phyloP scores from a whole-genome alignment of 1,140 invertebrate genomes.

The Eufriesea mexicana region DNA sequence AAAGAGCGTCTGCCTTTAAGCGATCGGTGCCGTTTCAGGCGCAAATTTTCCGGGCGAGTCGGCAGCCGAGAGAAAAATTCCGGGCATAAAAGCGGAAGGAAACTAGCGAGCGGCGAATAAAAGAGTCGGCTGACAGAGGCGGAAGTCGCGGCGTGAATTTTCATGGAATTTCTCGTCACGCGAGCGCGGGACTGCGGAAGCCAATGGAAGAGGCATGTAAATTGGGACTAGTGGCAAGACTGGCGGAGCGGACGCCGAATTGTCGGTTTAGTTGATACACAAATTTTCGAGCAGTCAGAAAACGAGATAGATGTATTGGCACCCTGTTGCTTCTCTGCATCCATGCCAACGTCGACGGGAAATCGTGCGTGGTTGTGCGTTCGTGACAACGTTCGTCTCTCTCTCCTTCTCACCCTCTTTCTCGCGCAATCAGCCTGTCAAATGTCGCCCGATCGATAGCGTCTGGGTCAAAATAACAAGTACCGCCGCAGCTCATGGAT shows the following conservation, averaged over 20 bases:
- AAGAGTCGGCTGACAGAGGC: not conserved
- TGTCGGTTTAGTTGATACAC: conserved; percentile 16
- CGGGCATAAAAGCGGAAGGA: not conserved
- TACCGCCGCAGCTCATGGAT: not conserved
- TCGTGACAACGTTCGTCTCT: conserved; percentile 8
- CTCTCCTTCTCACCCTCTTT: not conserved
- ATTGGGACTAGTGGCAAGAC: too few relatives aligned
- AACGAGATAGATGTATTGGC: conserved; percentile 48
- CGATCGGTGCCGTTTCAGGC: not conserved
- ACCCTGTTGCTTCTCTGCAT: conserved; percentile 58
- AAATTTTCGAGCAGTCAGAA: conserved; percentile 40
- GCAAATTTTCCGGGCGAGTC: not conserved
- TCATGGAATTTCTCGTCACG: not conserved
- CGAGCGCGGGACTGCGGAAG: not conserved
- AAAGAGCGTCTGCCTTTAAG: not conserved
- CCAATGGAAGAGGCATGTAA: not conserved
- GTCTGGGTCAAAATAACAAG: conserved; percentile 38
- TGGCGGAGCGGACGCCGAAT: not conserved
- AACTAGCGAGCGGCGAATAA: not conserved
- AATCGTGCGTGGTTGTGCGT: not conserved
- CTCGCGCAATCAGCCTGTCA: conserved; percentile 32
- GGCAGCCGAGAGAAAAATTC: not conserved
- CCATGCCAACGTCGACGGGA: not conserved
- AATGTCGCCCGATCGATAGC: conserved; percentile 41
- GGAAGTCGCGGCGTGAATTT: not conserved